These are phyloP conservation scores for Zosterops hypoxanthus DNA, from an alignment of 2,113 vertebrate species.

Conservation along the genomic window DNA sequence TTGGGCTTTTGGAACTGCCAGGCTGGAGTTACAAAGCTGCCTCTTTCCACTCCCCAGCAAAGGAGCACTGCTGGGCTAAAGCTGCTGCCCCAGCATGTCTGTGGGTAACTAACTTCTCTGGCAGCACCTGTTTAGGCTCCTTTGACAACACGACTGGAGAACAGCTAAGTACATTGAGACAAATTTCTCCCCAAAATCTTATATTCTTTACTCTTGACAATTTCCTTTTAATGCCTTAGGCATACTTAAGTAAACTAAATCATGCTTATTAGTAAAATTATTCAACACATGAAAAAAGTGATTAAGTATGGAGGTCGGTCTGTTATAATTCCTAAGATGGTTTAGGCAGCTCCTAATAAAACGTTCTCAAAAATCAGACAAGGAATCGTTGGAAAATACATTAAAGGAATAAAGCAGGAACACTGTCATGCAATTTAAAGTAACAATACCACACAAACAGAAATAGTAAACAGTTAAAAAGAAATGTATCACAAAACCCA, in stretches of 20 bases:
- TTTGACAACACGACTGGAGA: background rate
- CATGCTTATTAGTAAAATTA: background rate
- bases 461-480: background rate
- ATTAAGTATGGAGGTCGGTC: background rate
- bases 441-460: background rate
- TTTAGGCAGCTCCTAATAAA: background rate
- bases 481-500: background rate
- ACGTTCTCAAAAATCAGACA: background rate
- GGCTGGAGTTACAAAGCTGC: background rate
- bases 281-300: background rate
- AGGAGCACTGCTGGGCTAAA: background rate
- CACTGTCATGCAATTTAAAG: background rate
- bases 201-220: background rate
- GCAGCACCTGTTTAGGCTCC: background rate
- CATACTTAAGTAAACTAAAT: background rate
- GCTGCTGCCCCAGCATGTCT: background rate
- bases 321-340: background rate
- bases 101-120: background rate
- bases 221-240: background rate
- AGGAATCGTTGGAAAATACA: background rate
- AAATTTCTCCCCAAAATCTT: background rate
- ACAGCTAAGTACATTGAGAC: background rate
- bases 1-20: background rate
- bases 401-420: background rate
- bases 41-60: background rate